Evolutionary conservation across 2,797 vertebrate genomes (phyloP).

Genomic region (Coccyzus lansbergi): DNA sequence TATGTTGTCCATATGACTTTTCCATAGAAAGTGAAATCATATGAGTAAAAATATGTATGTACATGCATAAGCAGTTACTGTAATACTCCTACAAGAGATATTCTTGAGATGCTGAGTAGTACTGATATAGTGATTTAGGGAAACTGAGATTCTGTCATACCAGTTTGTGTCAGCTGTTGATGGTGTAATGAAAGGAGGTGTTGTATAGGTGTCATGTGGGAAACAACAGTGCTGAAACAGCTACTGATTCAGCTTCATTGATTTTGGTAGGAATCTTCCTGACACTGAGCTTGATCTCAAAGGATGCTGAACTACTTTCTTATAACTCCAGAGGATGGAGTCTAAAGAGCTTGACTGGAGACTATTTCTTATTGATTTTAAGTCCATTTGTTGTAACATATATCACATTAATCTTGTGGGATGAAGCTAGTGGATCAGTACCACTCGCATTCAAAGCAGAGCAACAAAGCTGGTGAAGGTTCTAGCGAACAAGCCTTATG

Average conservation of each 20-base stretch:
- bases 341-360: background rate
- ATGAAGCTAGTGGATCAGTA: background rate
- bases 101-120: background rate
- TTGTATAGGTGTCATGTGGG: background rate
- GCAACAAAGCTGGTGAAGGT: too few relatives aligned
- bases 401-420: background rate
- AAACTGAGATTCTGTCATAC: background rate
- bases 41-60: background rate
- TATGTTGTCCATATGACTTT: background rate
- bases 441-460: too few relatives aligned
- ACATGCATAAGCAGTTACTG: background rate
- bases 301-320: background rate
- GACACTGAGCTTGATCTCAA: background rate
- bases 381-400: background rate
- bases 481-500: too few relatives aligned
- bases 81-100: background rate
- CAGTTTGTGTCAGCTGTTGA: background rate
- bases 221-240: background rate
- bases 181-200: background rate
- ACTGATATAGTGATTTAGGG: background rate
- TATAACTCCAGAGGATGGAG: background rate
- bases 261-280: background rate
- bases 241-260: background rate
- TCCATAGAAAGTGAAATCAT: background rate
- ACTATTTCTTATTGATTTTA: slow-evolving; percentile 9